Percentiles rank a stretch among this genome's conserved stretches.
Conservation (phyloP, 2,888 invertebrate species). For the Drosophila ustulata region DNA sequence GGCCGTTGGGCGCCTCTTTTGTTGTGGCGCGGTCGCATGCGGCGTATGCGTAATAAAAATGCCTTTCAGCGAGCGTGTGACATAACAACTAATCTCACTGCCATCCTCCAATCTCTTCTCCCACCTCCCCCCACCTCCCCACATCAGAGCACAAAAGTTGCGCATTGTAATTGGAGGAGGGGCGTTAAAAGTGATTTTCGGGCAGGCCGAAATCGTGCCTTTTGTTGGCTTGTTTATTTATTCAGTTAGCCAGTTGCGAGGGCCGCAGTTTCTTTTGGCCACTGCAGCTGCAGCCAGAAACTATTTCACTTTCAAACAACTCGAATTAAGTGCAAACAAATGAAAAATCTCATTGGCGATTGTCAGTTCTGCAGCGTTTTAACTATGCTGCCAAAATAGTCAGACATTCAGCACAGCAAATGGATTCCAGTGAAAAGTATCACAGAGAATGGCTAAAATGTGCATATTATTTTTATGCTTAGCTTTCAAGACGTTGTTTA, state of each 20-base stretch:
- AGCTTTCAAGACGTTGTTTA: too few species aligned
- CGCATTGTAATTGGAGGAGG: slow-evolving; percentile 47
- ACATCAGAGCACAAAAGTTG: slow-evolving; percentile 37
- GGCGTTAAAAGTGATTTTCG: slow-evolving; percentile 33
- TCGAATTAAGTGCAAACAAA: slow-evolving; percentile 12
- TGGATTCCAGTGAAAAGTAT: too few species aligned
- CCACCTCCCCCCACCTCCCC: not conserved
- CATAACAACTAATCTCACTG: slow-evolving; percentile 9
- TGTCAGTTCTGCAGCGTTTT: slow-evolving; percentile 2
- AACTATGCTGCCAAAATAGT: not conserved
- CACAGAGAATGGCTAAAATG: too few species aligned
- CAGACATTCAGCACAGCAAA: not conserved
- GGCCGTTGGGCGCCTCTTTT: not conserved
- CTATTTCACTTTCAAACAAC: slow-evolving; percentile 17
- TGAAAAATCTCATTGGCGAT: slow-evolving; percentile 10
- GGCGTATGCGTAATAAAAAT: slow-evolving; percentile 54
- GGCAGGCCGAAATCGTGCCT: slow-evolving; percentile 19
- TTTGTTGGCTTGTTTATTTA: slow-evolving; percentile 43
- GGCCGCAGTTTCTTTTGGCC: slow-evolving; percentile 6
- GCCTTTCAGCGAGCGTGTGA: slow-evolving; percentile 18
- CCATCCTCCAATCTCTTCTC: not conserved
- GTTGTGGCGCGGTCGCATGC: slow-evolving; percentile 18
- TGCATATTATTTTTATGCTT: too few species aligned
- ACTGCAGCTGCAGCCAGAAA: slow-evolving; percentile 9
- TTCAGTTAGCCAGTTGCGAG: slow-evolving; percentile 32